These are phyloP conservation scores for Thecophora atra DNA, from an alignment of 2,888 invertebrate species.

Conservation along the genomic window DNA sequence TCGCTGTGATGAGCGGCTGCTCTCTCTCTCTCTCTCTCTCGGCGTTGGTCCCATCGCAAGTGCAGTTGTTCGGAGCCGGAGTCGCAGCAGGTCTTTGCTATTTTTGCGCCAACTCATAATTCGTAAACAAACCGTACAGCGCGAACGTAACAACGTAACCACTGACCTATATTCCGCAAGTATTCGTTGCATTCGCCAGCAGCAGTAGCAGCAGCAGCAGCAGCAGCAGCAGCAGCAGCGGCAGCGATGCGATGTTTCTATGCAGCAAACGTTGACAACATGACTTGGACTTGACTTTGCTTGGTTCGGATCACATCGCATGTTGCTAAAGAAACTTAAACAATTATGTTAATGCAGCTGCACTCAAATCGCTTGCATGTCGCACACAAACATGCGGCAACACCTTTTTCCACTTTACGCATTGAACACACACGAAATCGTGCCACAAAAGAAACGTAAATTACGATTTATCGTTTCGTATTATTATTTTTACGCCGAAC, in stretches of 20 bases:
- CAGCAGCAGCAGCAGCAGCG: background rate
- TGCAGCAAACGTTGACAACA: background rate
- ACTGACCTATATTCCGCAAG: constrained; percentile 28
- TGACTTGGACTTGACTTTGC: background rate
- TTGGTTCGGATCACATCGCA: background rate
- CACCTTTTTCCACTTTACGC: background rate
- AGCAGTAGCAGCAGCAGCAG: constrained; percentile 12
- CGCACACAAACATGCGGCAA: background rate
- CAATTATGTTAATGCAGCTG: constrained; percentile 25
- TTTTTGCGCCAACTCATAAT: constrained; percentile 26
- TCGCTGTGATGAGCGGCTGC: background rate
- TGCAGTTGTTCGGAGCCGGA: constrained; percentile 18
- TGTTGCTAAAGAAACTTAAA: constrained; percentile 12
- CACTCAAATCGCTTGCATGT: constrained; percentile 15
- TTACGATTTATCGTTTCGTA: too few species aligned
- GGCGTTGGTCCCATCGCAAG: constrained; percentile 1
- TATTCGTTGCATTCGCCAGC: constrained; percentile 22
- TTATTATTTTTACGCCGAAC: too few species aligned
- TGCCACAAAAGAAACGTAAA: background rate
- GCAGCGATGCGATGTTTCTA: background rate
- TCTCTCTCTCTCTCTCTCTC: background rate
- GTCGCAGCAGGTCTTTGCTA: background rate
- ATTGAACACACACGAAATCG: background rate
- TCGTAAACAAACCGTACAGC: constrained; percentile 30
- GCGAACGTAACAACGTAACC: constrained; percentile 31